Evolutionary conservation across 1,140 invertebrate genomes (phyloP), one percentile per base, ranked within the genome.

Genomic region (Halotydeus destructor): DNA sequence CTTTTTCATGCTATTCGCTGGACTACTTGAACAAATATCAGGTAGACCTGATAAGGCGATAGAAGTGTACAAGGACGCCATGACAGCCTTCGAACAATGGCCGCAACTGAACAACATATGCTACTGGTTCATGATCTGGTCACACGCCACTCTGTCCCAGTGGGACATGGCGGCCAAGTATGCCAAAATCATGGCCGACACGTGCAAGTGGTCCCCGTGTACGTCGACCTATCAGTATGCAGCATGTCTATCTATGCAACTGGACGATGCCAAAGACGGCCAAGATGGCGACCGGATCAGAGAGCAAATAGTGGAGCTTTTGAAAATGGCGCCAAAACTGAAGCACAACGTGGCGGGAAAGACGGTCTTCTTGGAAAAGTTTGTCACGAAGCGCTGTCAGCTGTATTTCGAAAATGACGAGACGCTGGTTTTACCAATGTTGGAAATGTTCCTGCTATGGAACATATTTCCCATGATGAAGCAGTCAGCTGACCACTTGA

Each of bases 361-460:
- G 64, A 93, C 86, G 4, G 61, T 96, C 48, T 88, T 89, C 12
- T 78, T 93, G 69, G 89, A 97, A 60, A 97, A 96, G 54, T 97
- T 91, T 65, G 75, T 78, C 26, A 69, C 83, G 6, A 78, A 74
- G 54, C 86, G 86, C 54, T 69, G 78, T 16, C 70, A 75, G 41
- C 65, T 81, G 37, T 89, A 76, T 60, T 69, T 72, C 47, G 63
- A 68, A 25, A 78, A 86, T 60, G 71, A 74, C 31, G 69, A 75
- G 21, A 62, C 60, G 28, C 62, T 94, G 26, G 60, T 78, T 3
- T 63, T 91, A 37, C 84, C 88, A 8, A 24, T 41, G 14, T 28
- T 68, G 66, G 88, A 96, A 60, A 64, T 93, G 38, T 69, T 93
- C 51, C 93, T 82, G 54, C 65, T 93, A 1, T 94, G 85, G 85